Evolutionary conservation across 2,797 vertebrate genomes (phyloP).

Genomic region (Iguana delicatissima): DNA sequence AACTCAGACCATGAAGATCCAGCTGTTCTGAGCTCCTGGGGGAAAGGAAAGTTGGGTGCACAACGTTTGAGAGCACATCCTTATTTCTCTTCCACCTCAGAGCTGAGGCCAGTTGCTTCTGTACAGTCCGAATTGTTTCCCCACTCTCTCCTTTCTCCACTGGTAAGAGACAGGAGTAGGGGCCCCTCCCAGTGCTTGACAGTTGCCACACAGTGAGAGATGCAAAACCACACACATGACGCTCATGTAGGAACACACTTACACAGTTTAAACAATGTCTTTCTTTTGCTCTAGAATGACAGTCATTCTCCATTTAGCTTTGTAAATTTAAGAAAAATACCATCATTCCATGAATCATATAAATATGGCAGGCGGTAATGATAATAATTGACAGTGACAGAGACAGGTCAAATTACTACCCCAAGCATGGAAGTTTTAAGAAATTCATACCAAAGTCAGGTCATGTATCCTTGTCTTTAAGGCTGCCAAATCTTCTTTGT

Average conservation of each 20-base stretch:
- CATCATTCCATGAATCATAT: neutral
- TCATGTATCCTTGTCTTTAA: conserved; percentile 91
- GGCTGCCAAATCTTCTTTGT: conserved; percentile 87
- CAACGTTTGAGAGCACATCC: too few species aligned
- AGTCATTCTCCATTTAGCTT: neutral
- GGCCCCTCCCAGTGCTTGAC: too few species aligned
- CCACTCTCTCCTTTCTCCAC: too few species aligned
- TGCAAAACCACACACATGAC: neutral
- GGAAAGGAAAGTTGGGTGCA: too few species aligned
- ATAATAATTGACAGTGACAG: neutral
- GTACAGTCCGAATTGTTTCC: too few species aligned
- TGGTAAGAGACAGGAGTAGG: too few species aligned
- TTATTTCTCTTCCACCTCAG: too few species aligned
- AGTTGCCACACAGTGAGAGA: too few species aligned
- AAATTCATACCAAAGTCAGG: conserved; percentile 86
- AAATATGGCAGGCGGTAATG: neutral
- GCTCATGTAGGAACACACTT: neutral
- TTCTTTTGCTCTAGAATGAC: neutral
- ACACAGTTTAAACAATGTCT: neutral
- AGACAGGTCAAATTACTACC: conserved; percentile 6
- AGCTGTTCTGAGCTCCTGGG: too few species aligned
- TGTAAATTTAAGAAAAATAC: conserved; percentile 1
- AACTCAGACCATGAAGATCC: too few species aligned
- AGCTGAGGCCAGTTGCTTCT: too few species aligned
- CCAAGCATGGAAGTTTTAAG: neutral